Evolutionary conservation across 2,113 vertebrate genomes (phyloP), one percentile per base, ranked within the genome.

Genomic region (Microcebus jonahi): DNA sequence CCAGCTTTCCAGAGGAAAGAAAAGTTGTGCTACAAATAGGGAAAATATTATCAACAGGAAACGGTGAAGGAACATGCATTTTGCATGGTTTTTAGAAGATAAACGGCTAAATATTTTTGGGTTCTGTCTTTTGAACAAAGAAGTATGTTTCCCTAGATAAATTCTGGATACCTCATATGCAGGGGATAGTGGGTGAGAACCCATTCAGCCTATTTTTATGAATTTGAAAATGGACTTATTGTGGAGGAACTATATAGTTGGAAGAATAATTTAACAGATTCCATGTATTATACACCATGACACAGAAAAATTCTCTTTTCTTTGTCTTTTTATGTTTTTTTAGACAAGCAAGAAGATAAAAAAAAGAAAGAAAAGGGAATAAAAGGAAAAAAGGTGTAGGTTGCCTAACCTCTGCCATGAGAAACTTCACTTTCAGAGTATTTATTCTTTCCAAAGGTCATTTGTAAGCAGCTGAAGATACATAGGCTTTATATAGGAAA

Each of bases 41-140:
- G 84, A 83, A 94, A 97, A 81, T 92, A 81, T 90, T 96, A 98
- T 97, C 98, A 97, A 88, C 93, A 97, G 97, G 98, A 98, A 98
- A 85, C 87, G 95, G 95, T 36, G 70, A 63, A 96, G 85, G 67
- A 88, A 88, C 89, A 88, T 75, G 39, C 29, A 71, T 92, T 95
- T 94, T 95, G 25, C 57, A 63, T 96, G 96, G 96, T 75, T 96
- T 93, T 88, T 88, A 80, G 76, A 91, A 95, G 95, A 98, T 95
- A 97, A 97, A 92, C 13, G 15, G 87, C 61, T 59, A 94, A 95
- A 92, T 98, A 96, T 96, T 95, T 95, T 79, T 4, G 81, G 95
- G 31, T 70, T 83, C 61, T 84, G 83, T 81, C 36, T 92, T 80
- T 91, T 57, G 89, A 50, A 50, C 73, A 83, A n/a, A 95, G 87